Percentiles rank a stretch among this genome's conserved stretches.
phyloP scores from a whole-genome alignment of 2,888 invertebrate genomes.

The Diaphora mendica region DNA sequence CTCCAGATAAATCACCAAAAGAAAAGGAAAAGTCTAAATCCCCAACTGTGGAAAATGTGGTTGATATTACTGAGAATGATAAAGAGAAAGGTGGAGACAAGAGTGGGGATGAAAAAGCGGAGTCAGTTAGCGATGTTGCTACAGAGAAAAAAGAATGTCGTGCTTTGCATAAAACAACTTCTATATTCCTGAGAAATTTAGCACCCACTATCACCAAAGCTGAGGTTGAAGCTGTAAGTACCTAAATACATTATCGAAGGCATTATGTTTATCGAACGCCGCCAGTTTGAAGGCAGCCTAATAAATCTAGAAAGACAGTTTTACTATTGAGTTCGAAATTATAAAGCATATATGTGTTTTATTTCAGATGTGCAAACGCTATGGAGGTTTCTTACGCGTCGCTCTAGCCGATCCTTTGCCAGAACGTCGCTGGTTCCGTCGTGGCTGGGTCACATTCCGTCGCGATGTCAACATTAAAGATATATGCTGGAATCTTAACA shows the following conservation, averaged over 20 bases:
- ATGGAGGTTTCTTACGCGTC: slow-evolving; percentile 97
- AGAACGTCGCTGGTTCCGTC: slow-evolving; percentile 97
- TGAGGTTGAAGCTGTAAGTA: slow-evolving; percentile 96
- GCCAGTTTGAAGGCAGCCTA: too few species aligned
- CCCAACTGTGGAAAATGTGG: slow-evolving; percentile 67
- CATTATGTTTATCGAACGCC: background rate
- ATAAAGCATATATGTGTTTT: background rate
- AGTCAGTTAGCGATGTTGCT: slow-evolving; percentile 83
- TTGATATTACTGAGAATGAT: slow-evolving; percentile 59
- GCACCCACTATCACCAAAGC: slow-evolving; percentile 98
- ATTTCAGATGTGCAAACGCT: slow-evolving; percentile 93
- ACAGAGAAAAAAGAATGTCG: slow-evolving; percentile 85
- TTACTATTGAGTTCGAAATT: background rate
- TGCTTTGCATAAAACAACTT: slow-evolving; percentile 97
- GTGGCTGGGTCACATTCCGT: slow-evolving; percentile 99
- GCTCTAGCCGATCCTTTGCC: slow-evolving; percentile 99
- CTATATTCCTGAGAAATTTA: slow-evolving; percentile 98
- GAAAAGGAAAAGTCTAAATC: slow-evolving; percentile 71
- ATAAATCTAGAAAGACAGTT: background rate
- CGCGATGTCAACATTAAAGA: slow-evolving; percentile 99
- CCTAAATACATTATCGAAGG: background rate
- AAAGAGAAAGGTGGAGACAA: slow-evolving; percentile 66
- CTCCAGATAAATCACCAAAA: slow-evolving; percentile 76
- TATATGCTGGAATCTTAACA: slow-evolving; percentile 99
- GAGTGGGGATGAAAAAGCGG: slow-evolving; percentile 78